These are phyloP conservation scores for Ranitomeya imitator DNA, from an alignment of 2,113 vertebrate genomes.

Conservation along the genomic window DNA sequence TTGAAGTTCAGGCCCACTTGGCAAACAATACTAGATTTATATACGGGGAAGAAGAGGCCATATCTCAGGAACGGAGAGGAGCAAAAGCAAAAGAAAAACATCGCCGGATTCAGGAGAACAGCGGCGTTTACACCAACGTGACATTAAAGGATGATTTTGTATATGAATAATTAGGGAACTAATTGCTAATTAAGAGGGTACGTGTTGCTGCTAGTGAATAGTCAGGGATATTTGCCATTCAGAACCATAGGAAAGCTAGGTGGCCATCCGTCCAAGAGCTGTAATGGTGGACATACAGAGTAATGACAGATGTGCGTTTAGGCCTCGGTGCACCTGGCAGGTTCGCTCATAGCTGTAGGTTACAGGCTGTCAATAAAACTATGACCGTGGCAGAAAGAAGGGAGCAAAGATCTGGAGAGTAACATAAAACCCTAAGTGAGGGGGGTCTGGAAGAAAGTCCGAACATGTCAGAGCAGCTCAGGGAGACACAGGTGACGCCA, in stretches of 20 bases:
- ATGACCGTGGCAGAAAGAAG: not conserved
- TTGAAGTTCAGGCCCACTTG: no score
- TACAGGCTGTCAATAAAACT: not conserved
- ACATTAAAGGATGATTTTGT: no score
- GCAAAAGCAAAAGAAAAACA: no score
- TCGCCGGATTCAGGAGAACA: no score
- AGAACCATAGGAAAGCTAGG: not conserved
- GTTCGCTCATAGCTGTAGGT: not conserved
- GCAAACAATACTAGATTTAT: no score
- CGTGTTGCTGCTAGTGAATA: not conserved
- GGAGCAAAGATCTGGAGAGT: not conserved
- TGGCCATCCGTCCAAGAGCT: not conserved
- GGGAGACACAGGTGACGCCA: not conserved
- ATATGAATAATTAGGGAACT: no score
- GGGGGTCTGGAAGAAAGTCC: not conserved
- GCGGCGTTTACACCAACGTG: no score
- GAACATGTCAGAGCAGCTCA: not conserved
- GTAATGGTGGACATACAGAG: no score
- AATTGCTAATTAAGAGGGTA: not conserved
- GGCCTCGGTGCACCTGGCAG: not conserved
- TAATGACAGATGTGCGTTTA: not conserved
- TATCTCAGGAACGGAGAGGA: no score
- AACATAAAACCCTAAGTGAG: not conserved
- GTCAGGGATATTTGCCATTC: not conserved
- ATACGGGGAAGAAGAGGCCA: no score